Percentiles rank a stretch among this genome's conserved stretches.
phyloP scores from a whole-genome alignment of 2,113 vertebrate species.

The Stigmatopora argus region DNA sequence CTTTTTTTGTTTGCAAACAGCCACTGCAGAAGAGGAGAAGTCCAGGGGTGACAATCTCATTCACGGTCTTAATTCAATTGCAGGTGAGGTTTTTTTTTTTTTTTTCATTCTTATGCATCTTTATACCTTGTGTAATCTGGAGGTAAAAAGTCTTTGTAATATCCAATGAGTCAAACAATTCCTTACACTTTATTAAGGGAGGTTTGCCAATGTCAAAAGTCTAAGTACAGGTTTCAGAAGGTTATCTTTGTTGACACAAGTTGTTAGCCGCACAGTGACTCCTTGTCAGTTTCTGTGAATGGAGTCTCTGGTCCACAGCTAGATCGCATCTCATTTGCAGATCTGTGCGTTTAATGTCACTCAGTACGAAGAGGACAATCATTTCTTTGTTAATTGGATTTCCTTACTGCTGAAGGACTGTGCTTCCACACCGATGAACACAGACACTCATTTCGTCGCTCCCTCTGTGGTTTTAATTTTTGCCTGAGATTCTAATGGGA shows the following conservation, averaged over 20 bases:
- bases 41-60: slow-evolving; percentile 78
- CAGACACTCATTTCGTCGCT: slow-evolving; percentile 25
- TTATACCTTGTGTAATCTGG: slow-evolving; percentile 37
- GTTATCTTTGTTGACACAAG: slow-evolving; percentile 45
- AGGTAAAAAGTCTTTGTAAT: slow-evolving; percentile 76
- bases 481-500: slow-evolving; percentile 10
- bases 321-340: slow-evolving; percentile 51
- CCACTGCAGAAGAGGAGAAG: slow-evolving; percentile 80
- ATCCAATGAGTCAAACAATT: slow-evolving; percentile 69
- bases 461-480: slow-evolving; percentile 8
- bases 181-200: slow-evolving; percentile 37
- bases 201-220: slow-evolving; percentile 27
- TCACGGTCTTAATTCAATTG: slow-evolving; percentile 78
- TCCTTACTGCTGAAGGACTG: slow-evolving; percentile 27
- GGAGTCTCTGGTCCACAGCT: slow-evolving; percentile 39
- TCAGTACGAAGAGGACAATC: slow-evolving; percentile 46
- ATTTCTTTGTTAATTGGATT: slow-evolving; percentile 65
- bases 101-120: neutral
- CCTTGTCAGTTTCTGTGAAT: slow-evolving; percentile 57
- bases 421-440: slow-evolving; percentile 28
- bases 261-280: slow-evolving; percentile 46
- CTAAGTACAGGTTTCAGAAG: slow-evolving; percentile 13
- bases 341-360: slow-evolving; percentile 52
- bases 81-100: slow-evolving; percentile 68
- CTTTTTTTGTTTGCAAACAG: slow-evolving; percentile 29